Base-by-base conservation (phyloP, 1,140 invertebrate species). In the Scaptodrosophila lebanonensis region DNA sequence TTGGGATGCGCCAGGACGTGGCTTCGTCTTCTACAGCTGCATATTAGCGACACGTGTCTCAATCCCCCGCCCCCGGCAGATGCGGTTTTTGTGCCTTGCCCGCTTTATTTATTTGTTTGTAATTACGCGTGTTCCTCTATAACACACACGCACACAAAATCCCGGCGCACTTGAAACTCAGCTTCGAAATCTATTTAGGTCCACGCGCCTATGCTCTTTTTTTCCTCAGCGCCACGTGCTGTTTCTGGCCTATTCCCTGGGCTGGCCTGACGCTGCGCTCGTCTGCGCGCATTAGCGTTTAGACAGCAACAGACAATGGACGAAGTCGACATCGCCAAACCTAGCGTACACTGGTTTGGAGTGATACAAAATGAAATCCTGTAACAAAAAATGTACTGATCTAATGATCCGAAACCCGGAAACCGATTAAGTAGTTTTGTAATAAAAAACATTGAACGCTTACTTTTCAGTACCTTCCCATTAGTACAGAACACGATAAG, bases 11-110 rank as follows among this genome's bases (percentile, higher is more conserved):
- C 36, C 13, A 43, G 12, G 30, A 38, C 20, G n/a, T 5, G 15
- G 53, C 29, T 22, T 32, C 8, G 49, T 25, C 58, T 61, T 25
- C 33, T 27, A 25, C 29, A 7, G 36, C 15, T 68, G 64, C 48
- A 70, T 77, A 83, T 83, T 85, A 83, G 77, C 45, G 76, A 54
- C 83, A 83, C 83, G 83, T 85, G 83, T 56, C 72, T 54, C 20
- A 49, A 48, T 49, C 43, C 20, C 17, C 27, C 36, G 30, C 16
- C 35, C 50, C 45, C 33, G 39, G 51, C 27, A 50, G 57, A 56
- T 82, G 76, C 70, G 70, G 76, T 75, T 83, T 53, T 29, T 8
- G 20, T n/a, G 44, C 32, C 13, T 12, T 22, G 30, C 52, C 47
- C 50, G 35, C 22, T 20, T 54, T 69, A 69, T 83, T 79, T 73